phyloP scores from a whole-genome alignment of 1,140 invertebrate genomes.

The Drosophila tsacasi region DNA sequence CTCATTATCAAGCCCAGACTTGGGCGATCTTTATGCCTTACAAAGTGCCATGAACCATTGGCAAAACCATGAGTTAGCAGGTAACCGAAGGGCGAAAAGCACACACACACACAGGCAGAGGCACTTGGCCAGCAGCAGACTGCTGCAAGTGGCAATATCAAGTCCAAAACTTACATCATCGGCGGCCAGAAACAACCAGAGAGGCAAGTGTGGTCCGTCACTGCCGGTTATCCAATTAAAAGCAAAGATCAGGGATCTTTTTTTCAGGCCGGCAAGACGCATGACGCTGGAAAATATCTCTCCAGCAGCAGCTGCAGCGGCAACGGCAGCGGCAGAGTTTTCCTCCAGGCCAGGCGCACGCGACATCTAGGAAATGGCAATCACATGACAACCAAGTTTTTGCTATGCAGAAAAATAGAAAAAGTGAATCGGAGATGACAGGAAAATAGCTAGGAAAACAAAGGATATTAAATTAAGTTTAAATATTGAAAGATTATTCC shows the following conservation, averaged over 20 bases:
- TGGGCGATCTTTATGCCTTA: slow-evolving; percentile 20
- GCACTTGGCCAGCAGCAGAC: slow-evolving; percentile 37
- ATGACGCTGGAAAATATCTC: slow-evolving; percentile 36
- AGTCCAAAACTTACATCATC: slow-evolving; percentile 77
- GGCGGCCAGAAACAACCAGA: slow-evolving; percentile 28
- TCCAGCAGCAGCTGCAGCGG: background rate
- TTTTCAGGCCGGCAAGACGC: slow-evolving; percentile 42
- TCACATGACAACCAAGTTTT: slow-evolving; percentile 55
- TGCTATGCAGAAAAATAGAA: slow-evolving; percentile 40
- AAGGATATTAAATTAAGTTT: background rate
- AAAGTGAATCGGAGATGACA: slow-evolving; percentile 15
- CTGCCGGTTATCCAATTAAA: slow-evolving; percentile 81
- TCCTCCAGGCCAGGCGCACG: slow-evolving; percentile 51
- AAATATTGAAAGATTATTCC: background rate
- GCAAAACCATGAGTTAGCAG: slow-evolving; percentile 42
- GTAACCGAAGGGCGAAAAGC: slow-evolving; percentile 31
- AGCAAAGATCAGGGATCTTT: slow-evolving; percentile 79
- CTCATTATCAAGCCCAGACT: slow-evolving; percentile 28
- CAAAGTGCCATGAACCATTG: slow-evolving; percentile 37
- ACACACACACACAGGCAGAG: background rate
- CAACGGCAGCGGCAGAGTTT: slow-evolving; percentile 1
- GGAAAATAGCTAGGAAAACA: background rate
- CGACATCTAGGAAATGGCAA: slow-evolving; percentile 79
- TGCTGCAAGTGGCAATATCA: slow-evolving; percentile 76
- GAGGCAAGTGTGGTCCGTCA: slow-evolving; percentile 38